Conservation (phyloP, 37 sponge, comb jelly and placozoan genomes). For the Aplysina aerophoba region DNA sequence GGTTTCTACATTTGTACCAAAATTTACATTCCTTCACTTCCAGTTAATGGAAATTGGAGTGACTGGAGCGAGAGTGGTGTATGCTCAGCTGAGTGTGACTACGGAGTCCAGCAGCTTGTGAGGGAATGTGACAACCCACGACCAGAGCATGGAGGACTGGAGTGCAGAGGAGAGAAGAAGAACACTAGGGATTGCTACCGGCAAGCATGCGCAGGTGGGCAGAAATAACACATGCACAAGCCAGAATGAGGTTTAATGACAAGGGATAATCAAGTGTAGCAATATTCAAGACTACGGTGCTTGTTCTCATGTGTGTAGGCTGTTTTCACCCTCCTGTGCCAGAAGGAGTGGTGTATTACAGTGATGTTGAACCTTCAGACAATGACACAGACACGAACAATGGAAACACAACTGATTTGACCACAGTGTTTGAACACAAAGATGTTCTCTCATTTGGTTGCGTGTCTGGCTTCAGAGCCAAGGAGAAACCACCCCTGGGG, state of each 20-base stretch:
- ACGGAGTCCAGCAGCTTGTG: not conserved
- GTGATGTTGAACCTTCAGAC: not conserved
- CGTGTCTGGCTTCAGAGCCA: not conserved
- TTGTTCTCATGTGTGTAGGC: not conserved
- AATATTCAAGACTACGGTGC: too few relatives aligned
- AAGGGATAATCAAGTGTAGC: too few relatives aligned
- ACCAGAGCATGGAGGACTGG: constrained; percentile 26
- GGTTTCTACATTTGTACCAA: too few relatives aligned
- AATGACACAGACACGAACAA: not conserved
- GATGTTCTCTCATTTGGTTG: constrained; percentile 27
- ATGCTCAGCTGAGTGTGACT: not conserved
- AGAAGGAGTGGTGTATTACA: not conserved
- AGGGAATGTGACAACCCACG: constrained; percentile 34
- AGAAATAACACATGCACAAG: too few relatives aligned
- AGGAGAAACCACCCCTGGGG: not conserved
- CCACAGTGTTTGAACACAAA: constrained; percentile 11
- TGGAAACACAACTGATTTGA: not conserved
- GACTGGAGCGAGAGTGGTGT: constrained; percentile 28
- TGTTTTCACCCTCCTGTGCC: constrained; percentile 33
- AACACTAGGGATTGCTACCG: constrained; percentile 5
- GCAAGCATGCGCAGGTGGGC: constrained; percentile 6
- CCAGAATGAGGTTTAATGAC: too few relatives aligned
- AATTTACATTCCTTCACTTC: not conserved
- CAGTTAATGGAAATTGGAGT: constrained; percentile 32
- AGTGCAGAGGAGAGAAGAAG: constrained; percentile 3